A percentile compares a stretch with the other conserved stretches of the same genome.
Conservation (phyloP, 2,888 invertebrate genomes). For the Nowickia ferox region DNA sequence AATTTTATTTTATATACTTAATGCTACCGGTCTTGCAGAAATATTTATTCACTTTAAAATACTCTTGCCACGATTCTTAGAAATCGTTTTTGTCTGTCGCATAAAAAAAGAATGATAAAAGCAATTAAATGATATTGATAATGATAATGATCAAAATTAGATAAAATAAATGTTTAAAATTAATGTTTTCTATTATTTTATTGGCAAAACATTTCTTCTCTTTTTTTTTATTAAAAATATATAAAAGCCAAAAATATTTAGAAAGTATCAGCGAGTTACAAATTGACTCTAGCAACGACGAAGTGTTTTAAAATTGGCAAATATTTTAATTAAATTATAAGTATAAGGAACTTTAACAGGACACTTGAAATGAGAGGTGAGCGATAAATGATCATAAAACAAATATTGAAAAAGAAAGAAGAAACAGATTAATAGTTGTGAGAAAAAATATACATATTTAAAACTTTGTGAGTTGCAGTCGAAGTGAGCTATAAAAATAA, state of each 20-base stretch:
- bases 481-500: too few species aligned
- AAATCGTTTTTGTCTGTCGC: constrained; percentile 27
- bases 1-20: not conserved
- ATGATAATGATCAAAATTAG: constrained; percentile 50
- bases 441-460: too few species aligned
- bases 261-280: constrained; percentile 47
- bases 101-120: constrained; percentile 47
- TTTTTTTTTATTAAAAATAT: constrained; percentile 39
- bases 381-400: not conserved
- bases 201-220: constrained; percentile 16
- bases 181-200: constrained; percentile 29
- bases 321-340: constrained; percentile 4
- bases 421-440: too few species aligned
- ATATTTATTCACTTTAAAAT: constrained; percentile 35
- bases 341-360: constrained; percentile 33
- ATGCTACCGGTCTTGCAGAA: constrained; percentile 49
- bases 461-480: too few species aligned
- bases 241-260: constrained; percentile 56
- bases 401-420: not conserved
- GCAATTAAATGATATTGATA: constrained; percentile 52
- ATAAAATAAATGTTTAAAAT: constrained; percentile 52
- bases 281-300: constrained; percentile 43
- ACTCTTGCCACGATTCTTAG: constrained; percentile 27
- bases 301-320: constrained; percentile 31
- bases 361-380: constrained; percentile 64